Percentiles rank a stretch among this genome's conserved stretches.
Conservation (phyloP, 2,888 invertebrate species). For the Bugulina stolonifera region DNA sequence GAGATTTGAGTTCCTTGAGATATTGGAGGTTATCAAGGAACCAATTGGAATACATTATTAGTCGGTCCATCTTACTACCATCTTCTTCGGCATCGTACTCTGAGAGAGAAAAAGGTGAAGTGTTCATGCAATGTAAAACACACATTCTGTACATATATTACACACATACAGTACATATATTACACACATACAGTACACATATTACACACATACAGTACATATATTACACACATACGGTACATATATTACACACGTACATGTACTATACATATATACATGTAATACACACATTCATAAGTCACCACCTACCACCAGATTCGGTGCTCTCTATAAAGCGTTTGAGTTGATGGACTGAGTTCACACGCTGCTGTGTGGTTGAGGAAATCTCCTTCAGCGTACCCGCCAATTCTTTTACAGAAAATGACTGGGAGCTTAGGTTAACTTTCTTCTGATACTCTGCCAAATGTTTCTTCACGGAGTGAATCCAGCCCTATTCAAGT, state of each 20-base stretch:
- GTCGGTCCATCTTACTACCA: not conserved
- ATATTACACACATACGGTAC: too few relatives aligned
- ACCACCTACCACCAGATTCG: not conserved
- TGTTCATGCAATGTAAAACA: too few relatives aligned
- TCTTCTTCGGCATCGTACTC: not conserved
- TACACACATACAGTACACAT: too few relatives aligned
- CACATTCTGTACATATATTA: too few relatives aligned
- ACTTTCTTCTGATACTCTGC: conserved; percentile 7
- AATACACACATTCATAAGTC: too few relatives aligned
- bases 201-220: too few relatives aligned
- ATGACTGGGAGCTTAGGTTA: not conserved
- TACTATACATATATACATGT: too few relatives aligned
- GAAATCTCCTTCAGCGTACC: not conserved
- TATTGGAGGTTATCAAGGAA: not conserved
- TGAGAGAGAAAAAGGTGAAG: too few relatives aligned
- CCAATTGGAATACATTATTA: not conserved
- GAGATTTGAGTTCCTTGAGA: not conserved
- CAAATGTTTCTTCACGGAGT: not conserved
- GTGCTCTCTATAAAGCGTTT: not conserved
- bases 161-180: too few relatives aligned
- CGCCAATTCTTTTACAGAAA: not conserved
- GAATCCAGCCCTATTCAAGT: not conserved
- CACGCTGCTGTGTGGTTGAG: not conserved
- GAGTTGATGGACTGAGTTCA: not conserved
- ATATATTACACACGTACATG: too few relatives aligned